A percentile compares a stretch with the other conserved stretches of the same genome.
Evolutionary conservation across 2,113 vertebrate genomes (phyloP).

Genomic region (Hemiscyllium ocellatum): DNA sequence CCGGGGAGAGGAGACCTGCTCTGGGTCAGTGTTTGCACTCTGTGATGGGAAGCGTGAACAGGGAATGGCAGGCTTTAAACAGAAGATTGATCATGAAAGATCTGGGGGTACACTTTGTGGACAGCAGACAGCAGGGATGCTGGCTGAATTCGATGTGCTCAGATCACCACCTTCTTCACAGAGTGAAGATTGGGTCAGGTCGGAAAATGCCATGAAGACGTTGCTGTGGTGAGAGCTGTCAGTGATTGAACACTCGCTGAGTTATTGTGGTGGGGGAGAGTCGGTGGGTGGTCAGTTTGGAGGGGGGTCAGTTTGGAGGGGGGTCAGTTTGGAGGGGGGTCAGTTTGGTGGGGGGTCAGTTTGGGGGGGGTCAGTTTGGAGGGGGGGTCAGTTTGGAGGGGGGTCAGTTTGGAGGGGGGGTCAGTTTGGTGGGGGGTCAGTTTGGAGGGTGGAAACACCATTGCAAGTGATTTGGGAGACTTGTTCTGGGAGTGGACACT

Average conservation of each 20-base stretch:
- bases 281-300: background rate
- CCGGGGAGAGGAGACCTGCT: no score
- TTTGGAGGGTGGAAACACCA: background rate
- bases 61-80: no score
- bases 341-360: background rate
- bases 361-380: background rate
- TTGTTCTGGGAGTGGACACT: background rate
- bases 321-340: no score
- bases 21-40: no score
- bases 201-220: background rate
- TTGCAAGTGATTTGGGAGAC: background rate
- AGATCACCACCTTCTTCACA: no score
- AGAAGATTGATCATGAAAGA: no score
- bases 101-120: no score
- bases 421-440: background rate
- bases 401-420: no score
- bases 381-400: background rate
- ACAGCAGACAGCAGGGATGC: no score
- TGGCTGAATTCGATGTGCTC: no score
- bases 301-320: background rate
- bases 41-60: no score
- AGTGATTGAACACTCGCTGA: background rate
- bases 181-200: background rate
- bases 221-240: background rate
- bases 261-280: background rate